Percentiles rank a stretch among this genome's conserved stretches.
Conservation (phyloP, 1,140 invertebrate genomes). For the Ephestia elutella region DNA sequence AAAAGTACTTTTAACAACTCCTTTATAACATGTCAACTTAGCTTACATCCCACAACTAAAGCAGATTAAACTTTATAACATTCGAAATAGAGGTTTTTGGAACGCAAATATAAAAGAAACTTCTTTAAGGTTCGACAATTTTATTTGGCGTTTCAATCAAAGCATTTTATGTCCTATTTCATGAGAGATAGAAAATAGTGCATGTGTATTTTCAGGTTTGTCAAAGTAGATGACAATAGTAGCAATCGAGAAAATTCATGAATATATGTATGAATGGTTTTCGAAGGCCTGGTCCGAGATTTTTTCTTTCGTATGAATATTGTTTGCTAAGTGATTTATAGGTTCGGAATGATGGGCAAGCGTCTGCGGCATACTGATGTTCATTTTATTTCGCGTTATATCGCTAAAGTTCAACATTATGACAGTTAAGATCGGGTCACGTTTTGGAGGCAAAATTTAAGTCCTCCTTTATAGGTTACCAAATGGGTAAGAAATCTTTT, state of each 20-base stretch:
- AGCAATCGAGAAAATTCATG: conserved; percentile 23
- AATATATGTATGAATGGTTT: conserved; percentile 24
- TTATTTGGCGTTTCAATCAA: background rate
- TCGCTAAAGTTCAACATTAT: too few species aligned
- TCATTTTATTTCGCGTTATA: background rate
- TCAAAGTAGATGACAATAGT: conserved; percentile 16
- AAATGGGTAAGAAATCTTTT: too few species aligned
- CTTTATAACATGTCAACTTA: background rate
- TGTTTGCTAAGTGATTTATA: conserved; percentile 23
- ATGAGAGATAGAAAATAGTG: background rate
- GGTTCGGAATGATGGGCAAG: background rate
- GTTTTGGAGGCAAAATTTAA: too few species aligned
- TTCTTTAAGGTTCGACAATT: background rate
- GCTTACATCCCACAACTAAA: background rate
- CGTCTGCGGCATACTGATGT: conserved; percentile 1
- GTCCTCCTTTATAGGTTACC: too few species aligned
- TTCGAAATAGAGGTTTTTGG: background rate
- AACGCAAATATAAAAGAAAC: background rate
- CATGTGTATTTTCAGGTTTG: background rate
- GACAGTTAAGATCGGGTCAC: too few species aligned
- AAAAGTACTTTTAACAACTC: conserved; percentile 11
- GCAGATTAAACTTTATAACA: background rate
- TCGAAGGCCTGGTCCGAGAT: conserved; percentile 10
- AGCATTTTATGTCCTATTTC: background rate
- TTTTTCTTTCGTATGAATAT: conserved; percentile 25